phyloP scores from a whole-genome alignment of 2,113 vertebrate genomes.

The Mohoua ochrocephala region DNA sequence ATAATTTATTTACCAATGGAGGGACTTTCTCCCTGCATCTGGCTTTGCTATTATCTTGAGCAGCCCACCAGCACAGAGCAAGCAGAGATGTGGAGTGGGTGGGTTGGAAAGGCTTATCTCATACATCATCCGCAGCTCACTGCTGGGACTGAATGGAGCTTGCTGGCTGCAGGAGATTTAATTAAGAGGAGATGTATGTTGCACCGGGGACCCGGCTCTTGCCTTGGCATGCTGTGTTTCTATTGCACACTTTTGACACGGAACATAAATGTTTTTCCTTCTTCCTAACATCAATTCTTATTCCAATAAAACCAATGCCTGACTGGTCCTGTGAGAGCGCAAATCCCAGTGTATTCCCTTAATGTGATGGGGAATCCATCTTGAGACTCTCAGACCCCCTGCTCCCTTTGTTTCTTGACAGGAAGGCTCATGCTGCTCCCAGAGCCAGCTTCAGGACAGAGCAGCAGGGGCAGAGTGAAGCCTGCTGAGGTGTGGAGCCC shows the following conservation, averaged over 20 bases:
- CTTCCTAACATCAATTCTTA: background rate
- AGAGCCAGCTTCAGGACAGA: background rate
- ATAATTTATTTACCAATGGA: background rate
- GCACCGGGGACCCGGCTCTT: background rate
- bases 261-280: background rate
- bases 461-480: background rate
- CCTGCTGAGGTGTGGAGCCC: background rate
- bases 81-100: background rate
- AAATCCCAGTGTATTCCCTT: background rate
- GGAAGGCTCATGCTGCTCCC: background rate
- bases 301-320: background rate
- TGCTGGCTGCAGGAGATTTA: conserved; percentile 34
- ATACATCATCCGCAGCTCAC: background rate
- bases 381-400: background rate
- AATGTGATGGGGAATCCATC: background rate
- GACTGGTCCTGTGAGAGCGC: background rate
- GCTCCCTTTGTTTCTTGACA: background rate
- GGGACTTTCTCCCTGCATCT: background rate
- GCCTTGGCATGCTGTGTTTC: background rate
- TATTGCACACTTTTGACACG: background rate
- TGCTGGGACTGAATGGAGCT: background rate
- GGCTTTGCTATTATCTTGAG: background rate
- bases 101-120: background rate
- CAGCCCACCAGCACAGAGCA: background rate
- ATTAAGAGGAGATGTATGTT: conserved; percentile 7